Evolutionary conservation across 1,140 invertebrate species (phyloP).

Genomic region (Drosophila erecta): DNA sequence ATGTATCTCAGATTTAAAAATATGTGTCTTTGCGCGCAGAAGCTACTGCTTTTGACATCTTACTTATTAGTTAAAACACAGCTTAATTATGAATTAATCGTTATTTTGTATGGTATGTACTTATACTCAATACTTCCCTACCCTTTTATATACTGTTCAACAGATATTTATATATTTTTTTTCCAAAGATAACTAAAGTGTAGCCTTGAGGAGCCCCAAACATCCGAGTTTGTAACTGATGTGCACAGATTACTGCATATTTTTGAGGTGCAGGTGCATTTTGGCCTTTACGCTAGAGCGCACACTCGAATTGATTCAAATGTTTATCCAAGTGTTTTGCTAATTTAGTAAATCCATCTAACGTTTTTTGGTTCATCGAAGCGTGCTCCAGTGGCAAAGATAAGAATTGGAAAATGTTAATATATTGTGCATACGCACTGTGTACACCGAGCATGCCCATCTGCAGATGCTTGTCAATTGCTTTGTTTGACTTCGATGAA

Average conservation of each 20-base stretch:
- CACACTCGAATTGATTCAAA: conserved; percentile 25
- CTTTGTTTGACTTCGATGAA: conserved; percentile 50
- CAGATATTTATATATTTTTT: background rate
- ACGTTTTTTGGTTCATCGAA: conserved; percentile 41
- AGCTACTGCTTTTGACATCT: background rate
- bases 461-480: conserved; percentile 13
- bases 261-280: conserved; percentile 2
- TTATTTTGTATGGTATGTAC: background rate
- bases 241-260: background rate
- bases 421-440: conserved; percentile 52
- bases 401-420: conserved; percentile 42
- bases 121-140: no score
- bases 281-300: conserved; percentile 15
- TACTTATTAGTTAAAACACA: no score
- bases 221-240: background rate
- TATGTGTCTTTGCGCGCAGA: background rate
- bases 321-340: conserved; percentile 42
- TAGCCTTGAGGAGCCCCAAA: background rate
- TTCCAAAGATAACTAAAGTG: no score
- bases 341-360: conserved; percentile 40
- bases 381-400: conserved; percentile 33
- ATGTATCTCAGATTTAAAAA: background rate
- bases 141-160: no score
- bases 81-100: no score
- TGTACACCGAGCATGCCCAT: conserved; percentile 10